Base-by-base conservation (phyloP, 2,888 invertebrate genomes). In the Merodon equestris region DNA sequence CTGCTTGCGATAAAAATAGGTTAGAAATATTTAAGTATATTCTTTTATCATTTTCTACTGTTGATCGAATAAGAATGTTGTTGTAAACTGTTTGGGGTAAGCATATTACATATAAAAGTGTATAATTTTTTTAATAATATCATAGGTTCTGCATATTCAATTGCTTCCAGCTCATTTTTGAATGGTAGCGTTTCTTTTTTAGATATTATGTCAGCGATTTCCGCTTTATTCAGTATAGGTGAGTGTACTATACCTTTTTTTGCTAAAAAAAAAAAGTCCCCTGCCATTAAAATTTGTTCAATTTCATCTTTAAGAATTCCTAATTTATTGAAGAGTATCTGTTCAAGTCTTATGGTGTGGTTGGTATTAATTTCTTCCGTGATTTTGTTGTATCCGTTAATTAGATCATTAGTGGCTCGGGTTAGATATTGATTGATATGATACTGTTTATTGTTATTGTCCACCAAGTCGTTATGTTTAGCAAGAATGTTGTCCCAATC, bases 81-180 rank as follows among this genome's bases (percentile, higher is more conserved):
- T 79, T 81, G 48, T 66, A 82, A 5, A 58, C 9, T 10, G 58
- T 74, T 47, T 77, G 60, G 12, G 72, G 79, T 57, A 81, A 36
- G 17, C 73, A 81, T 12, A 82, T 67, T 27, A 82, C 48, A 14
- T 76, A 82, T 9, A 74, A n/a, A 9, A 82, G 58, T 51, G 77
- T 67, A 7, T 64, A 81, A 17, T n/a, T 72, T 27, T 68, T 76
- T 76, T 12, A 76, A n/a, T 42, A 56, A 9, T 42, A 82, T 67
- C 61, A 82, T 68, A 1, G 81, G 79, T 72, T 82, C 76, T 17
- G 83, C 77, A 57, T 54, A 81, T 57, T 81, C 71, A n/a, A 81
- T 67, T 1, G 76, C 71, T 56, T 81, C 57, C 5, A 83, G 34
- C 54, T 83, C 75, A 14, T 82, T 81, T 68, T 71, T 74, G n/a